Evolutionary conservation across 53 echinoderm and acorn worm genomes (phyloP).

Genomic region (Temnopleurus reevesii): DNA sequence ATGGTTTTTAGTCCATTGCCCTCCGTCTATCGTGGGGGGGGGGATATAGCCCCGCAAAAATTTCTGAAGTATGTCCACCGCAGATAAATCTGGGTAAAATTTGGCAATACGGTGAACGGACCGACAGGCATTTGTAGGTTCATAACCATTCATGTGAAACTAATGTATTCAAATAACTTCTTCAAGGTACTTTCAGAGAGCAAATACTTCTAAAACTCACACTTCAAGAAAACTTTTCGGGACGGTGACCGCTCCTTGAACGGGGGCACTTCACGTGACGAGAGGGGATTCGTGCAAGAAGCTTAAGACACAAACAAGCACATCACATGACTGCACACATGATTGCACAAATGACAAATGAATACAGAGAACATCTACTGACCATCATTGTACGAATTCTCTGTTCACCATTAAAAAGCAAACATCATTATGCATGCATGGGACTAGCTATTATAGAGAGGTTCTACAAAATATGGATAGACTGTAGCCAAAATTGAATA

Average conservation of each 20-base stretch:
- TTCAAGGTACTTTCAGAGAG: too few relatives aligned
- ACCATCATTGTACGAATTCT: neutral
- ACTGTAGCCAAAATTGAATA: neutral
- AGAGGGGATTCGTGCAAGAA: neutral
- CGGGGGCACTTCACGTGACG: neutral
- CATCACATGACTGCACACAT: constrained; percentile 32
- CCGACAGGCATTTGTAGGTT: too few relatives aligned
- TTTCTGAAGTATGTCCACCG: too few relatives aligned
- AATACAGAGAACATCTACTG: neutral
- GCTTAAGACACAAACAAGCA: constrained; percentile 29
- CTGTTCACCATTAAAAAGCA: neutral
- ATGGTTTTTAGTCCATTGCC: neutral
- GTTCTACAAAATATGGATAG: neutral
- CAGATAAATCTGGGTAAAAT: too few relatives aligned
- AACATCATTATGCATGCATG: neutral
- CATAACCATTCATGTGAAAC: too few relatives aligned
- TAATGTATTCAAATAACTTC: too few relatives aligned
- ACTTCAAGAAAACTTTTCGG: neutral
- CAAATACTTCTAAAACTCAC: constrained; percentile 3
- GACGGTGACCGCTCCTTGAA: neutral
- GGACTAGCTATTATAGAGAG: neutral
- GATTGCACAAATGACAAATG: neutral
- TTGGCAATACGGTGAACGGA: too few relatives aligned
- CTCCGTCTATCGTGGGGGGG: too few relatives aligned
- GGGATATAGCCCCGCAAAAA: too few relatives aligned